These are phyloP conservation scores for Myotis vivesi DNA, from an alignment of 2,797 vertebrate species.

Conservation along the genomic window DNA sequence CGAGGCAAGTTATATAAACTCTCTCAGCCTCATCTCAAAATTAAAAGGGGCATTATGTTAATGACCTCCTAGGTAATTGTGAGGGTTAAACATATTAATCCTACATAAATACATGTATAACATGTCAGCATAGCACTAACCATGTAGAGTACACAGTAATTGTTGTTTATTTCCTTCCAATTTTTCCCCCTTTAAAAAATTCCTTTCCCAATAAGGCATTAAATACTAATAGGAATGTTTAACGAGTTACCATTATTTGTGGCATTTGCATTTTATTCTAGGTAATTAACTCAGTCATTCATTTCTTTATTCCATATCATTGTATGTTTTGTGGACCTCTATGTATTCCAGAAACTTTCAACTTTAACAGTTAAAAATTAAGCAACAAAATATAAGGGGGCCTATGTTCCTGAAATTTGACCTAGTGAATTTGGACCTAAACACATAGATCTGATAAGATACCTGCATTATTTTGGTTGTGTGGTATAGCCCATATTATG, in stretches of 20 bases:
- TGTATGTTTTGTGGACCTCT: not conserved
- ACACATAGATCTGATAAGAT: not conserved
- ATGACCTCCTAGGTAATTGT: not conserved
- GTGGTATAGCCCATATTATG: not conserved
- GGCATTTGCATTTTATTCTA: slow-evolving; percentile 24
- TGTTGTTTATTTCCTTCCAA: not conserved
- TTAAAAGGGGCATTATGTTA: not conserved
- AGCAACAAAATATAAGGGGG: not conserved
- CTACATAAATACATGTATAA: not conserved
- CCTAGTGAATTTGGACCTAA: not conserved
- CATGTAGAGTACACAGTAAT: not conserved
- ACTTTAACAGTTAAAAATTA: slow-evolving; percentile 15
- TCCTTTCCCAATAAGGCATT: not conserved
- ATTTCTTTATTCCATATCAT: not conserved
- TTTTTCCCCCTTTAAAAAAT: not conserved
- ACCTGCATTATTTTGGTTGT: not conserved
- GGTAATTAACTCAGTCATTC: not conserved
- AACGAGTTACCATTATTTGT: slow-evolving; percentile 17
- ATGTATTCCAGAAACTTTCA: not conserved
- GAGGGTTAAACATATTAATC: not conserved
- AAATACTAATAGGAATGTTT: not conserved
- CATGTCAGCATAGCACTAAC: not conserved
- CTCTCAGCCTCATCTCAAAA: not conserved
- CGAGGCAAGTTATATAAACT: not conserved
- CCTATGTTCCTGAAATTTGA: slow-evolving; percentile 18